A percentile compares a stretch with the other conserved stretches of the same genome.
Conservation (phyloP, 2,888 invertebrate species). For the Hirudinaria manillensis region DNA sequence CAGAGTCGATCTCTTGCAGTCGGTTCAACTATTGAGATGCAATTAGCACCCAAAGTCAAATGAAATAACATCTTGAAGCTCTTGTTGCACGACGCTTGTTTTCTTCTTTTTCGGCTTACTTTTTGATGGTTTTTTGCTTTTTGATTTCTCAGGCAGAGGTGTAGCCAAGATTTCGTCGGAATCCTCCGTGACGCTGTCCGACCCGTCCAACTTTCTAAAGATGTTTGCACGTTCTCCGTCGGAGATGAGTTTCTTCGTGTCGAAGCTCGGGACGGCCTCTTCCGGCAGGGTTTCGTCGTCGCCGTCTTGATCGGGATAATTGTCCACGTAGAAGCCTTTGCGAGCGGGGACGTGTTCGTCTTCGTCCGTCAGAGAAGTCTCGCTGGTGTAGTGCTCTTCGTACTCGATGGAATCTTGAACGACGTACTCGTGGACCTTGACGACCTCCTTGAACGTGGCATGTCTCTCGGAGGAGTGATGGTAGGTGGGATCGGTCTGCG, state of each 20-base stretch:
- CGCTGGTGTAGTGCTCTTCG: constrained; percentile 28
- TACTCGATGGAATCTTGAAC: constrained; percentile 9
- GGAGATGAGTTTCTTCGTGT: constrained; percentile 10
- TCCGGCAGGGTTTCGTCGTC: not conserved
- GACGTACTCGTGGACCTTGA: constrained; percentile 27
- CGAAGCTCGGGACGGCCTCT: not conserved
- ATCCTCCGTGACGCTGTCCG: not conserved
- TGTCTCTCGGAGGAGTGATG: constrained; percentile 17
- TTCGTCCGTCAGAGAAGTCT: constrained; percentile 26
- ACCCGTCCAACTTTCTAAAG: constrained; percentile 2
- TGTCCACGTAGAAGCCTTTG: constrained; percentile 20
- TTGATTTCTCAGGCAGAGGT: not conserved
- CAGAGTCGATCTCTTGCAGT: no score
- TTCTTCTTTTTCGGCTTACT: constrained; percentile 2
- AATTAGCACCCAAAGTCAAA: constrained; percentile 8
- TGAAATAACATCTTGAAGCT: not conserved
- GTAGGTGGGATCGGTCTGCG: constrained; percentile 17
- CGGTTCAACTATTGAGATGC: not conserved
- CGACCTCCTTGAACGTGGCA: constrained; percentile 28
- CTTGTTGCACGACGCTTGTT: not conserved
- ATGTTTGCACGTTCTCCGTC: constrained; percentile 14
- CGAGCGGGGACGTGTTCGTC: not conserved
- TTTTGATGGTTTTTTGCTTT: constrained; percentile 10
- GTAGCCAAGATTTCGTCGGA: not conserved
- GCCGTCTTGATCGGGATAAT: constrained; percentile 8